Evolutionary conservation across 2,113 vertebrate genomes (phyloP), one percentile per base, ranked within the genome.

Genomic region (Crotalus helleri): DNA sequence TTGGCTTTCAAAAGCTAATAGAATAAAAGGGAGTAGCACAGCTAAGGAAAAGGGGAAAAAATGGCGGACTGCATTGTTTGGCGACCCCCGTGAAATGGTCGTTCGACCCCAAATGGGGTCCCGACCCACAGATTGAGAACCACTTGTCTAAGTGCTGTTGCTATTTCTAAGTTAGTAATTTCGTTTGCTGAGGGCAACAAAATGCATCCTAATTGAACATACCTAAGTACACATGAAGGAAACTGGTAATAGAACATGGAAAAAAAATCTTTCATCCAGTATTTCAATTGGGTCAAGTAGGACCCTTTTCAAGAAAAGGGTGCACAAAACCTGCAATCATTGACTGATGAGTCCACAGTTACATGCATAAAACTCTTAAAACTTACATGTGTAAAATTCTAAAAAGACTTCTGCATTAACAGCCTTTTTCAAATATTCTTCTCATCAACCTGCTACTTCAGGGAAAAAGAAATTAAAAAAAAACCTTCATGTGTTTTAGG

Each of bases 341-440:
- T 91, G 92, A 55, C 53, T 90, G 93, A 92, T 93, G 74, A 95
- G 90, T 85, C 89, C 19, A 59, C 21, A 74, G 46, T 88, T 93
- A 91, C 87, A 91, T 91, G 69, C 21, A 26, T 26, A 87, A 59
- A 44, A 74, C 58, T 59, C 39, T 92, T 81, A 58, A 94, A 93
- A 92, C 46, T 88, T 93, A 92, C 87, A 91, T 91, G 69, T 11
- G 26, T 26, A 87, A 59, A 44, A 74, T 51, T 59, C 39, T 91
- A 87, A 58, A 94, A 92, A 92, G 59, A 58, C 9, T 88, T 17
- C 55, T 89, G 26, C 59, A 23, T 89, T 87, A 92, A 69, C 46
- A 57, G 55, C 11, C 26, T 33, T 92, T 90, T 46, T 6, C 74
- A 93, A 88, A 88, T 26, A 44, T 54, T 89, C n/a, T 11, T 26